Base-by-base conservation (phyloP, 2,113 vertebrate species). In the Pampusana beccarii region DNA sequence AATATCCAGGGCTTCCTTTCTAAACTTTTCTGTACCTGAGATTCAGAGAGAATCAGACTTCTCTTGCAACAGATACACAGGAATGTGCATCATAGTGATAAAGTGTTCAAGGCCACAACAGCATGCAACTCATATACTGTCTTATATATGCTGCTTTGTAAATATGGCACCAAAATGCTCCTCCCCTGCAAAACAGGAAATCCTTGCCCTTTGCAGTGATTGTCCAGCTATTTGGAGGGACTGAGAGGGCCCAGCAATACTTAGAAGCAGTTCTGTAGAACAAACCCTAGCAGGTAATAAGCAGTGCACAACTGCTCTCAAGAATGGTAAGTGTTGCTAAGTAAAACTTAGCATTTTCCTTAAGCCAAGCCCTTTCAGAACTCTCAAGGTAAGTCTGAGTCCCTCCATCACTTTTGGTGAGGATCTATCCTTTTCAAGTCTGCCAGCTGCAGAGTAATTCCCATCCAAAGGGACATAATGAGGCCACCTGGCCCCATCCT, bases 111-210 rank as follows among this genome's bases (percentile, higher is more conserved):
- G 51, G 40, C 40, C 42, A 44, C 28, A 48, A 48, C n/a, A 50
- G 40, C 33, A n/a, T 24, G 28, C 14, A 61, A 29, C 34, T 38
- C 0, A 0, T 21, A 57, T 2, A 33, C 12, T 8, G 18, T n/a
- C 51, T n/a, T 36, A 16, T 31, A 50, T 20, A 20, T 14, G 31
- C 5, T 21, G n/a, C 50, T 57, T 56, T 12, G 31, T 61, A 72
- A 83, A 73, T 46, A 38, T 40, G 78, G 40, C 29, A 74, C 24
- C 5, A 1, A 78, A 82, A 51, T n/a, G 24, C 11, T 60, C 26
- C 23, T 16, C 16, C 25, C 23, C 19, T 24, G 21, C 31, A 65
- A 78, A 72, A 83, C 0, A 57, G 13, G 10, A 44, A 62, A 34
- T 67, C 67, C 40, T 51, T 57, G 18, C 29, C 36, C 15, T 69